These are phyloP conservation scores for Chondrosia reniformis DNA, from an alignment of 37 sponge, comb jelly and placozoan species.

Conservation along the genomic window DNA sequence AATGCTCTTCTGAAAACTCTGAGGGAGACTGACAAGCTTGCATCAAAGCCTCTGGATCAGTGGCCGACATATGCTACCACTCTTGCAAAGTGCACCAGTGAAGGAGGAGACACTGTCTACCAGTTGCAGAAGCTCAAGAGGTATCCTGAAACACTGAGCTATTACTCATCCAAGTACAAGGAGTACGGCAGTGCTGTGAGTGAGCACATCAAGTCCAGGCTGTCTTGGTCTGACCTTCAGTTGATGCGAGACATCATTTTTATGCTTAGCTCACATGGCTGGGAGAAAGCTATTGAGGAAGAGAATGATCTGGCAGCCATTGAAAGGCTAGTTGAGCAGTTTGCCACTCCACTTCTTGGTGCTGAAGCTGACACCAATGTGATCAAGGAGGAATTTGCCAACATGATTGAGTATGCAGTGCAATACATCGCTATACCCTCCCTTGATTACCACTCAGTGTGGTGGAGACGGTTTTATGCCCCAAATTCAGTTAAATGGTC, in stretches of 20 bases:
- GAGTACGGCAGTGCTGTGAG: not conserved
- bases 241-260: conserved; percentile 27
- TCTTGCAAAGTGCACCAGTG: conserved; percentile 18
- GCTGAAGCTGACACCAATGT: conserved; percentile 29
- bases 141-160: conserved; percentile 12
- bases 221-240: conserved; percentile 20
- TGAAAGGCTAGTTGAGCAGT: conserved; percentile 23
- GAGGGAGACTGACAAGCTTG: conserved; percentile 18
- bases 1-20: conserved; percentile 15
- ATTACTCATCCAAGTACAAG: conserved; percentile 12
- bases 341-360: conserved; percentile 31
- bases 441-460: conserved; percentile 47
- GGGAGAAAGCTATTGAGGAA: conserved; percentile 33
- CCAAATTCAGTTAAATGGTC: conserved; percentile 46
- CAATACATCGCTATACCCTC: conserved; percentile 39
- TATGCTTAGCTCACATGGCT: conserved; percentile 30
- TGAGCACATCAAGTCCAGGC: not conserved
- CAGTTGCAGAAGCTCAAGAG: conserved; percentile 10
- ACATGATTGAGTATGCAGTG: conserved; percentile 25
- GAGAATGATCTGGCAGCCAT: conserved; percentile 25
- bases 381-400: conserved; percentile 33
- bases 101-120: conserved; percentile 13
- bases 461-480: conserved; percentile 54
- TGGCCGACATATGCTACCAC: conserved; percentile 28
- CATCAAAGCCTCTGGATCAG: not conserved